A percentile compares a stretch with the other conserved stretches of the same genome.
phyloP scores from a whole-genome alignment of 2,113 vertebrate genomes.

The Thunnus thynnus region DNA sequence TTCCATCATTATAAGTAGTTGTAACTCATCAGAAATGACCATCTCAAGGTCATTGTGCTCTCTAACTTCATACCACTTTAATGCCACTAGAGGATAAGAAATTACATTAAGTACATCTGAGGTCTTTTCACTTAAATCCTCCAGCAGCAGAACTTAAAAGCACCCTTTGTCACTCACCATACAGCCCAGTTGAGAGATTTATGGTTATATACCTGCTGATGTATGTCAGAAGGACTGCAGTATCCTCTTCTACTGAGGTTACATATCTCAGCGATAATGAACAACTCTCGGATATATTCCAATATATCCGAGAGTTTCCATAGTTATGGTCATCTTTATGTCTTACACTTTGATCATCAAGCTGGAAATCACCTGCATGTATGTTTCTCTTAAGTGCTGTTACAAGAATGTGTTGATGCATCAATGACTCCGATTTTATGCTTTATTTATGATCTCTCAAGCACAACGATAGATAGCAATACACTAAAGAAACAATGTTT shows the following conservation, averaged over 20 bases:
- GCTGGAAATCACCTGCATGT: not conserved
- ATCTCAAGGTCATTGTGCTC: too few relatives aligned
- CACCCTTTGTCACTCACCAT: not conserved
- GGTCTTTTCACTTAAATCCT: conserved; percentile 18
- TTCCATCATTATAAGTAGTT: too few relatives aligned
- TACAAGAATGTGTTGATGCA: not conserved
- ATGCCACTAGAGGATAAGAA: too few relatives aligned
- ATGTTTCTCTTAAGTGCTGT: not conserved
- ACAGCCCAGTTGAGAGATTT: not conserved
- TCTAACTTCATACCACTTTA: too few relatives aligned
- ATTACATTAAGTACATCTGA: too few relatives aligned
- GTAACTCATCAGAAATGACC: too few relatives aligned
- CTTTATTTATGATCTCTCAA: too few relatives aligned
- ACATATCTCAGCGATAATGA: not conserved
- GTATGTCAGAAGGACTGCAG: not conserved
- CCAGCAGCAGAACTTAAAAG: not conserved
- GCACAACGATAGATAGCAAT: too few relatives aligned
- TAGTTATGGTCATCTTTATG: not conserved
- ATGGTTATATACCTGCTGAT: not conserved
- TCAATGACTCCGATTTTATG: too few relatives aligned
- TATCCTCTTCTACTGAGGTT: not conserved
- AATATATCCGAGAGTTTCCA: conserved; percentile 7
- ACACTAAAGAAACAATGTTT: too few relatives aligned
- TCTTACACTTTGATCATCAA: not conserved
- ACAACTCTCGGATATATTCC: not conserved